These are phyloP conservation scores for Zaprionus vittiger DNA, from an alignment of 1,140 invertebrate species.

Conservation along the genomic window DNA sequence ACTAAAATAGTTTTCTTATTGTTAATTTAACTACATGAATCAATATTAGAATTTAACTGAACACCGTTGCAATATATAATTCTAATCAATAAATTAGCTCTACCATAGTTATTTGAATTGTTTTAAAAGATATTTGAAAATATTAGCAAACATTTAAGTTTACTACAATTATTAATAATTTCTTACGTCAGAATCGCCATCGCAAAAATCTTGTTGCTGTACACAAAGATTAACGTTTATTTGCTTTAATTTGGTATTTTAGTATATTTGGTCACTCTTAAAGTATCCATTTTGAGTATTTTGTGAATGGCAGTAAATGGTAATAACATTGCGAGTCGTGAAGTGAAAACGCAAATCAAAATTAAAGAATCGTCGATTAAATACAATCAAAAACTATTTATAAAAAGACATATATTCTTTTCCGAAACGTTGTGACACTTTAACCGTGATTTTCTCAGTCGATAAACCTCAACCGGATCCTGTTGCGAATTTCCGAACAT, in stretches of 20 bases:
- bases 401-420: background rate
- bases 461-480: slow-evolving; percentile 26
- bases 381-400: slow-evolving; percentile 26
- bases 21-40: too few species aligned
- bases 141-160: too few species aligned
- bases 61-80: too few species aligned
- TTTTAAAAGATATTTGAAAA: background rate
- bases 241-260: slow-evolving; percentile 19
- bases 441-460: background rate
- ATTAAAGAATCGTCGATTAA: slow-evolving; percentile 20
- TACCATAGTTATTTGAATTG: background rate
- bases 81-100: too few species aligned
- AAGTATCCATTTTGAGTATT: slow-evolving; percentile 24
- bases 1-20: background rate
- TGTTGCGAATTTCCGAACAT: slow-evolving; percentile 23
- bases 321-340: slow-evolving; percentile 50
- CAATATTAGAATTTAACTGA: too few species aligned
- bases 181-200: background rate
- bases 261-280: slow-evolving; percentile 16
- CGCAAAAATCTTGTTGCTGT: background rate
- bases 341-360: slow-evolving; percentile 51
- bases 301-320: slow-evolving; percentile 45
- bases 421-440: background rate
- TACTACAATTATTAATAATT: background rate
- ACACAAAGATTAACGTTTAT: too few species aligned